Percentiles rank a stretch among this genome's conserved stretches.
Evolutionary conservation across 2,113 vertebrate species (phyloP).

Genomic region (Podocnemis expansa): DNA sequence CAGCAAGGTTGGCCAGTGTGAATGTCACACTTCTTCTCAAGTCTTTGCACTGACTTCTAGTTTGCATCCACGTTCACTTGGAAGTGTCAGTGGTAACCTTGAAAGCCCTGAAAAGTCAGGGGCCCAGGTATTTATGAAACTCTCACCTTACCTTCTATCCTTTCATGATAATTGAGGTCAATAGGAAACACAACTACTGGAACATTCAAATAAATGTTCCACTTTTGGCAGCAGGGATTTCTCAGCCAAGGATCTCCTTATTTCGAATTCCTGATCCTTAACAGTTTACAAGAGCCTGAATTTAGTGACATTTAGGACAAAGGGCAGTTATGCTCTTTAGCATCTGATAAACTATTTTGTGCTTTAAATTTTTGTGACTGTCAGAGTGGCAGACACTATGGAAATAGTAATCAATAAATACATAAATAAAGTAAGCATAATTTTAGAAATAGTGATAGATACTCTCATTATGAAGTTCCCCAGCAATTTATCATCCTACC

Average conservation of each 20-base stretch:
- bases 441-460: conserved; percentile 50
- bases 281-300: not conserved
- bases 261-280: not conserved
- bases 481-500: conserved; percentile 23
- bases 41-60: not conserved
- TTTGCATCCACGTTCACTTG: not conserved
- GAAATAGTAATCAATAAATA: conserved; percentile 46
- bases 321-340: conserved; percentile 34
- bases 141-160: not conserved
- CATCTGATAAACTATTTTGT: conserved; percentile 60
- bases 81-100: not conserved
- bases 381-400: conserved; percentile 57
- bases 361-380: conserved; percentile 59
- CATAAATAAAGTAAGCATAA: conserved; percentile 52
- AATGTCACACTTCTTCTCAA: fast-evolving
- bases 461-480: conserved; percentile 56
- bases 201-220: not conserved
- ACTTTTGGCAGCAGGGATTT: not conserved
- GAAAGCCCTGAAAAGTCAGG: not conserved
- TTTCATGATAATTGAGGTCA: not conserved
- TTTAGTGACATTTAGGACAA: conserved; percentile 46
- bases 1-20: not conserved
- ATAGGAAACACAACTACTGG: fast-evolving
- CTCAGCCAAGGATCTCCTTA: not conserved
- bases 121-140: not conserved